A percentile compares a stretch with the other conserved stretches of the same genome.
Evolutionary conservation across 2,888 invertebrate species (phyloP).

Genomic region (Leptothorax acervorum): DNA sequence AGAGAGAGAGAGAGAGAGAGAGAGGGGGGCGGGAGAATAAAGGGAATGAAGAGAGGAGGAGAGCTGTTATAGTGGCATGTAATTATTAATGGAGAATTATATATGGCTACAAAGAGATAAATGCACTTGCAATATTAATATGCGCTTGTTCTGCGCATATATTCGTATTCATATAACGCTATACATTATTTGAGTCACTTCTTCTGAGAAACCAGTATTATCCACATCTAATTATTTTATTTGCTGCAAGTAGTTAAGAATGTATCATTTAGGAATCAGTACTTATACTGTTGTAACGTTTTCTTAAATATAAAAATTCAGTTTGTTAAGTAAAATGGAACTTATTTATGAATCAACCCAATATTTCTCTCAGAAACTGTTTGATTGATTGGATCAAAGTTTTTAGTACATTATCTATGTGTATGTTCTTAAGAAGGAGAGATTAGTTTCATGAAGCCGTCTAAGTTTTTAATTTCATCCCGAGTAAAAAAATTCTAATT

Average conservation of each 20-base stretch:
- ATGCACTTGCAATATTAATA: conserved; percentile 35
- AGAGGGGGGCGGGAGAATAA: not conserved
- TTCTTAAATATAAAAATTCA: not conserved
- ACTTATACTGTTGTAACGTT: not conserved
- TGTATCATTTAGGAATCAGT: too few species aligned
- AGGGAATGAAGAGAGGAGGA: conserved; percentile 1
- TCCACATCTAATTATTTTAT: not conserved
- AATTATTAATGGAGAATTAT: conserved; percentile 43
- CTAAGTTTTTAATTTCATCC: conserved; percentile 17
- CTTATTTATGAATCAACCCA: not conserved
- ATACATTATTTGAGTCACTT: not conserved
- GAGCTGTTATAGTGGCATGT: not conserved
- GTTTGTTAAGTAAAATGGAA: not conserved
- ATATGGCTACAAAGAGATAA: conserved; percentile 27
- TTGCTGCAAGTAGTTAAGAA: not conserved
- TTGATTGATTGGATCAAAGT: conserved; percentile 21
- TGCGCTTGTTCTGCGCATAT: not conserved
- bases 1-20: not conserved
- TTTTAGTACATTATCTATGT: conserved; percentile 19
- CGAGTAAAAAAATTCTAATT: not conserved
- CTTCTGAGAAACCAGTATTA: not conserved
- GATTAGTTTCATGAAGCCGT: conserved; percentile 10
- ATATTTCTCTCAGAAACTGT: conserved; percentile 21
- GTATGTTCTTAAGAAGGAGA: not conserved
- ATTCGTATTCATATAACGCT: conserved; percentile 25